Evolutionary conservation across 2,113 vertebrate genomes (phyloP).

Genomic region (Crotalus horridus): DNA sequence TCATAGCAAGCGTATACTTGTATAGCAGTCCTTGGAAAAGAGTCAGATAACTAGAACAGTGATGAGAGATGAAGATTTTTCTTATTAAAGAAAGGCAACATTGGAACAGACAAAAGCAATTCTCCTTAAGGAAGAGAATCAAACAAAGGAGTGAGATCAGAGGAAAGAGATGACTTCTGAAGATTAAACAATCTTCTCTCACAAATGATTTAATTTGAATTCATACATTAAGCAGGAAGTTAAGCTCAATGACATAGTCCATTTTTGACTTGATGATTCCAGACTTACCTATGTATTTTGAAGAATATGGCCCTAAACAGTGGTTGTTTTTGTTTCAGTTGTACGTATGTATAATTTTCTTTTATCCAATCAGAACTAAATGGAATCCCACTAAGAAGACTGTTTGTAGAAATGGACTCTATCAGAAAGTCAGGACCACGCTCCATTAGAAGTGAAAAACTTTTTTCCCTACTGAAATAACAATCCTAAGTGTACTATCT

Average conservation of each 20-base stretch:
- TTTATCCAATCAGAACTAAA: constrained; percentile 29
- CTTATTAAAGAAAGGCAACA: neutral
- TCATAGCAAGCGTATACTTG: neutral
- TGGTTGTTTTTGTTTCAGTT: constrained; percentile 21
- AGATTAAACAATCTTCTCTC: neutral
- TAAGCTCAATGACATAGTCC: neutral
- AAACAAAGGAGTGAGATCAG: neutral
- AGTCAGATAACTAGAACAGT: neutral
- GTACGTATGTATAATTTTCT: constrained; percentile 26
- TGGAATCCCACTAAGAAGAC: neutral
- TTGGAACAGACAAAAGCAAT: neutral
- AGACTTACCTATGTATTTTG: constrained; percentile 15
- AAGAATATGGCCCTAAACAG: constrained; percentile 11
- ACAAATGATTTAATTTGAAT: neutral
- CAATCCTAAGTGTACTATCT: neutral
- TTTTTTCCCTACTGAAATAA: neutral
- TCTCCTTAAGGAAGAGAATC: neutral
- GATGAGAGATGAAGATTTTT: neutral
- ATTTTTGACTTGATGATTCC: neutral
- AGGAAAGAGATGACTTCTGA: neutral
- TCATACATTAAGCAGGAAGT: neutral
- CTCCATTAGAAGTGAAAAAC: neutral
- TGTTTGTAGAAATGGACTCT: neutral
- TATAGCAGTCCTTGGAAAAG: neutral
- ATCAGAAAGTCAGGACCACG: neutral